These are phyloP conservation scores for Pegoplata infirma DNA, from an alignment of 2,888 invertebrate genomes.

Conservation along the genomic window DNA sequence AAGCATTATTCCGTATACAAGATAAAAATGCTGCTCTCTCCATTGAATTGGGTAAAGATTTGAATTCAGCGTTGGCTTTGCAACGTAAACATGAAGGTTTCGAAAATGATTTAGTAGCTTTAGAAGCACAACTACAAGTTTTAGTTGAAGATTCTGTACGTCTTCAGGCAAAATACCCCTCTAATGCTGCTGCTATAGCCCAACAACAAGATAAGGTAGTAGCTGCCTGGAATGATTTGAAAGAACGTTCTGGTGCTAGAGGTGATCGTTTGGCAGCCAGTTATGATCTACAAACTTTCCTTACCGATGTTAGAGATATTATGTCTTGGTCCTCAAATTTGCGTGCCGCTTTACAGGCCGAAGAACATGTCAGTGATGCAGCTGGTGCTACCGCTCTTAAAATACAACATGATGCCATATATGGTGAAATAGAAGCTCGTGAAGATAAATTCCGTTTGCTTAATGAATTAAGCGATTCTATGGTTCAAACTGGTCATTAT, in stretches of 20 bases:
- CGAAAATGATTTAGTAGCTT: slow-evolving; percentile 94
- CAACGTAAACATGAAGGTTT: slow-evolving; percentile 93
- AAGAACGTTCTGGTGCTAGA: slow-evolving; percentile 88
- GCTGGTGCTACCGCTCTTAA: slow-evolving; percentile 88
- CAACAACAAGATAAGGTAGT: slow-evolving; percentile 92
- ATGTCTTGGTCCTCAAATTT: slow-evolving; percentile 92
- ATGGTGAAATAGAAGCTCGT: slow-evolving; percentile 92
- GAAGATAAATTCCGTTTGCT: slow-evolving; percentile 88
- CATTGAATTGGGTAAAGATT: slow-evolving; percentile 88
- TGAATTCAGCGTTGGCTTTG: slow-evolving; percentile 90
- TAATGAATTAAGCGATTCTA: slow-evolving; percentile 87
- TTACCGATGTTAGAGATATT: slow-evolving; percentile 91
- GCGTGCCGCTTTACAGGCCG: slow-evolving; percentile 86
- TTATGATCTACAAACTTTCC: slow-evolving; percentile 92
- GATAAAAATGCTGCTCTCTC: slow-evolving; percentile 93
- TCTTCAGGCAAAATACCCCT: slow-evolving; percentile 92
- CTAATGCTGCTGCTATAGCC: slow-evolving; percentile 93
- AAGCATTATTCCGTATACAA: slow-evolving; percentile 91
- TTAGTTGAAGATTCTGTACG: slow-evolving; percentile 95
- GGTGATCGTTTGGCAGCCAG: slow-evolving; percentile 91
- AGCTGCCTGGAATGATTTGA: slow-evolving; percentile 91
- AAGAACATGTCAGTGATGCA: slow-evolving; percentile 90
- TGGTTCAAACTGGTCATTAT: slow-evolving; percentile 92
- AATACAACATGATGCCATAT: slow-evolving; percentile 89
- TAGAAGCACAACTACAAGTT: slow-evolving; percentile 94